Evolutionary conservation across 2,888 invertebrate genomes (phyloP).

Genomic region (Erebia aethiops): DNA sequence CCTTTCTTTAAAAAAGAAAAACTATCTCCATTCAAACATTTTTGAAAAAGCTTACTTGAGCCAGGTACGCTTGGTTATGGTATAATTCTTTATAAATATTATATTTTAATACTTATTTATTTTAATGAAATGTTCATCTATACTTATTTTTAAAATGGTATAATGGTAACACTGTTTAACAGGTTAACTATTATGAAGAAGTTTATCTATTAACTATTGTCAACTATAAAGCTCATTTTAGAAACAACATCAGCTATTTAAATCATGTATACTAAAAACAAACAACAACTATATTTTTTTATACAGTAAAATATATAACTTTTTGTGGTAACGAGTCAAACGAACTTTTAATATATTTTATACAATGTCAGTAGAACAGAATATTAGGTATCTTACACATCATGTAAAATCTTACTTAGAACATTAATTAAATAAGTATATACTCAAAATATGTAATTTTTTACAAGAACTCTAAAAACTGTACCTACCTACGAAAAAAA

Average conservation of each 20-base stretch:
- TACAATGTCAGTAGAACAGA: background rate
- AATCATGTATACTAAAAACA: background rate
- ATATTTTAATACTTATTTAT: background rate
- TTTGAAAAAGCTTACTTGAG: no score
- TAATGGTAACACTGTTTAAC: slow-evolving; percentile 24
- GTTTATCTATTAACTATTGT: slow-evolving; percentile 17
- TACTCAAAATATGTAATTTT: background rate
- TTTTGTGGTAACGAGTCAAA: no score
- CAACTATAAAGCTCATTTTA: slow-evolving; percentile 21
- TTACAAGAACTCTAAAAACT: background rate
- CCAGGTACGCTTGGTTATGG: no score
- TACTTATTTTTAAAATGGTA: slow-evolving; percentile 12
- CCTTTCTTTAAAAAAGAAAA: no score
- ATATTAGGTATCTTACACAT: background rate
- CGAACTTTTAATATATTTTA: background rate
- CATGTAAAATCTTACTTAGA: background rate
- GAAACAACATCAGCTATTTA: background rate
- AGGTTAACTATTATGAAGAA: slow-evolving; percentile 5
- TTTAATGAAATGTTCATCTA: background rate
- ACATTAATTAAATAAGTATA: background rate
- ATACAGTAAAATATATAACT: background rate
- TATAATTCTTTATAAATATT: background rate
- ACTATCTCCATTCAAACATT: no score
- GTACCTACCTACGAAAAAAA: no score
- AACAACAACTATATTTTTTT: background rate